Evolutionary conservation across 1,140 invertebrate species (phyloP), one percentile per base, ranked within the genome.

Genomic region (Panagrolaimus sp.): DNA sequence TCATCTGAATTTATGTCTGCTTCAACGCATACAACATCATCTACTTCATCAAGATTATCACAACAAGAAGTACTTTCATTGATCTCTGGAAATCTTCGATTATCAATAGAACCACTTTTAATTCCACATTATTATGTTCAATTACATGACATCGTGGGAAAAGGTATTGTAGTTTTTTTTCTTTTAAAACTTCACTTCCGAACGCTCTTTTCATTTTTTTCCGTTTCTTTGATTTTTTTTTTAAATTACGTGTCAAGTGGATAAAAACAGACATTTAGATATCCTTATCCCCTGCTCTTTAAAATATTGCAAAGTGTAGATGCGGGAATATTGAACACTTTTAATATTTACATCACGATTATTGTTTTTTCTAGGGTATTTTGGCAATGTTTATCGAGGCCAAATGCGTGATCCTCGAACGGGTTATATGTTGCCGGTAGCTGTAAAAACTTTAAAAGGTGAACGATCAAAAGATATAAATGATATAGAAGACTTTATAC

Each of bases 401-500:
- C 31, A 66, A 27, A 66, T 78, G 61, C 73, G 71, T 11, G 74
- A 78, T 65, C 70, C 73, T 5, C 57, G 43, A 11, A 73, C 61
- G 13, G 25, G 75, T 20, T 51, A 63, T n/a, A 31, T 14, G 14
- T 61, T 63, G 11, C 68, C 69, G 2, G 76, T 78, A 3, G 76
- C 76, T 7, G 72, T 78, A 5, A 78, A 78, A 65, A 71, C 76
- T 13, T 53, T 78, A 43, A 78, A 78, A 68, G 75, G 69, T 14
- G 76, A 78, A 48, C 43, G 71, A 20, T 57, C 48, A 11, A 48
- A 73, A 38, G 76, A 78, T n/a, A 66, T 75, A 38, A 66, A 64
- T 4, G 65, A 73, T 45, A 67, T 82, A 14, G 79, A 82, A 27
- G 71, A 82, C 16, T 81, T 81, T 62, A 63, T 81, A 45, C 51